Evolutionary conservation across 2,113 vertebrate species (phyloP), one percentile per base, ranked within the genome.

Genomic region (Strix uralensis): DNA sequence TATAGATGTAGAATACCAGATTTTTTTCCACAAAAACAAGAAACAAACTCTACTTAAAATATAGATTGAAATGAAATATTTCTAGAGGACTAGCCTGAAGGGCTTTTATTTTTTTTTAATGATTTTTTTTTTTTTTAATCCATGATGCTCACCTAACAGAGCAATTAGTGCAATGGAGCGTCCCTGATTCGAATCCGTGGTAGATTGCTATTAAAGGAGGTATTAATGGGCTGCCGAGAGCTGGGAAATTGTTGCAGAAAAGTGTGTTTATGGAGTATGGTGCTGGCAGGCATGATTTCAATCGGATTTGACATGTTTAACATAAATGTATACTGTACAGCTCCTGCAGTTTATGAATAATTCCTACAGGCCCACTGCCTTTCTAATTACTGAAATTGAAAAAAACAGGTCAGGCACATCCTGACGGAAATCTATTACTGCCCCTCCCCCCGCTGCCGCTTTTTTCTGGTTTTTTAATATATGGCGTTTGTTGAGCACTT

Each of bases 241-340:
- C 97, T 98, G 92, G 97, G 95, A 86, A 89, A 95, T 97, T 96
- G 97, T 95, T 95, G 65, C 96, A 87, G 96, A 94, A 96, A 92
- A 96, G 96, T 86, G 95, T 98, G 96, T 98, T 98, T 98, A 95
- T 97, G 97, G 98, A 94, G 84, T 88, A 83, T 75, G 97, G 97
- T 96, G 98, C 97, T 97, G 95, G 97, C 97, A 97, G 98, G 98
- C 98, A 96, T 97, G 98, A 98, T 98, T 98, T 98, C 98, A 98
- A 96, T 98, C 94, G 97, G 98, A 97, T 98, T 98, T 98, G 98
- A 98, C 98, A 97, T 98, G 98, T 99, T 98, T 98, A 98, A 98
- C 98, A 98, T 98, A 98, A 99, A 98, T 98, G 97, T 98, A 98
- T 98, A 97, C 98, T 94, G 97, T 91, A 93, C 47, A 80, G 97